Base-by-base conservation (phyloP, 2,113 vertebrate genomes). In the Petrocephalus microphthalmus region DNA sequence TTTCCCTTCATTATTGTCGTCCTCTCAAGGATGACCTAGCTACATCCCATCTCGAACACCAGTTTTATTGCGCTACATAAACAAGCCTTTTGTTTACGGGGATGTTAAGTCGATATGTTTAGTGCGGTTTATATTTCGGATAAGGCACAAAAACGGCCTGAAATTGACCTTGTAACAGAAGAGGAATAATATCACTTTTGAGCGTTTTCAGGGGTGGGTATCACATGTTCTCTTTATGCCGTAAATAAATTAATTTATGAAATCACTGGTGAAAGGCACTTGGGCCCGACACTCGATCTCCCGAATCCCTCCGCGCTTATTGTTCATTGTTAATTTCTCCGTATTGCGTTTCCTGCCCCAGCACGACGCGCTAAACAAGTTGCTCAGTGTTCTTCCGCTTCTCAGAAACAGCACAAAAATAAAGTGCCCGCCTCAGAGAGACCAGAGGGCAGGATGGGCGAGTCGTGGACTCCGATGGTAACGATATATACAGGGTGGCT, bases 231-330 rank as follows among this genome's bases (percentile, higher is more conserved):
- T 60, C 19, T 86, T 86, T 86, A 64, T 86, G 45, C 81, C 45
- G 49, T 84, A 84, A 84, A 29, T 85, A 85, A 86, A 86, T 42
- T 85, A 85, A 85, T 85, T 54, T 33, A 54, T 52, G 52, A 85
- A 85, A 54, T 85, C 84, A 56, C 29, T 19, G 22, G 15, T 54
- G 52, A 64, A 86, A 86, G 54, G 19, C 54, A 45, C 25, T 47
- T 60, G 2, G 56, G 85, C 60, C 20, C 7, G 85, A 86, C 25
- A 86, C 60, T 64, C 45, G 42, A 86, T 86, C 54, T 19, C 84
- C 84, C 29, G 13, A 20, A 85, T 37, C n/a, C 53, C 56, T 22
- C 33, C n/a, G 33, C 17, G 33, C 11, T 56, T 42, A 57, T 45
- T 45, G 85, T 85, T 54, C 84, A 85, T 85, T 85, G 84, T 54